Conservation (phyloP, 2,888 invertebrate genomes). For the Graphium colonna region DNA sequence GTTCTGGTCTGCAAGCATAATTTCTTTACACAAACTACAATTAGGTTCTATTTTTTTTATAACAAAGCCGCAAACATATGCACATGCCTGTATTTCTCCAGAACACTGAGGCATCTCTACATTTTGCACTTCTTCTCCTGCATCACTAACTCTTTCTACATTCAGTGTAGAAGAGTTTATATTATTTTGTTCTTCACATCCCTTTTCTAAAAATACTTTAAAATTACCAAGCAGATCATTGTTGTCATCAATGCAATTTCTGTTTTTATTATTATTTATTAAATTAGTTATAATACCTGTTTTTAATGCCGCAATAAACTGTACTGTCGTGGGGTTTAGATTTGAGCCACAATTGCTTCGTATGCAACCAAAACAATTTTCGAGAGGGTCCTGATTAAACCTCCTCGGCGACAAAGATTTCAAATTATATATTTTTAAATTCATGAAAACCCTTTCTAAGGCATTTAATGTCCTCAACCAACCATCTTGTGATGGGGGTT, state of each 20-base stretch:
- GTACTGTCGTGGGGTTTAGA: conserved; percentile 15
- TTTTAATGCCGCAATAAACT: conserved; percentile 11
- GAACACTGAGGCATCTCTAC: conserved; percentile 14
- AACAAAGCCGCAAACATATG: conserved; percentile 19
- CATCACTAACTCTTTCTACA: too few species aligned
- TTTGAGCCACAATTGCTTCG: conserved; percentile 19
- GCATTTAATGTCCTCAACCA: conserved; percentile 20
- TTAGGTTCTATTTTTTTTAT: conserved; percentile 2
- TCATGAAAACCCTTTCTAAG: not conserved
- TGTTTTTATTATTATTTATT: conserved; percentile 17
- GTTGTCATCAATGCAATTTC: conserved; percentile 13
- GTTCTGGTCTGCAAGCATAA: conserved; percentile 21
- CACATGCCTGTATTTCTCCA: conserved; percentile 21
- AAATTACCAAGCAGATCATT: conserved; percentile 8
- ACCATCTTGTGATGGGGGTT: conserved; percentile 3
- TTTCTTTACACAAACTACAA: not conserved
- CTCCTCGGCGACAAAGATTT: conserved; percentile 5
- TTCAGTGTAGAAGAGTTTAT: not conserved
- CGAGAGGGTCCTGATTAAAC: conserved; percentile 19
- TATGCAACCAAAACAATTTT: conserved; percentile 22
- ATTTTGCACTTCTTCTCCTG: not conserved
- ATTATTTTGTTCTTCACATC: not conserved
- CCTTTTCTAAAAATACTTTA: not conserved
- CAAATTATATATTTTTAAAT: conserved; percentile 4
- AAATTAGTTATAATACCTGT: conserved; percentile 14